Percentiles rank a stretch among this genome's conserved stretches.
These are phyloP conservation scores for Heteropelma amictum DNA, from an alignment of 2,888 invertebrate species.

Conservation along the genomic window DNA sequence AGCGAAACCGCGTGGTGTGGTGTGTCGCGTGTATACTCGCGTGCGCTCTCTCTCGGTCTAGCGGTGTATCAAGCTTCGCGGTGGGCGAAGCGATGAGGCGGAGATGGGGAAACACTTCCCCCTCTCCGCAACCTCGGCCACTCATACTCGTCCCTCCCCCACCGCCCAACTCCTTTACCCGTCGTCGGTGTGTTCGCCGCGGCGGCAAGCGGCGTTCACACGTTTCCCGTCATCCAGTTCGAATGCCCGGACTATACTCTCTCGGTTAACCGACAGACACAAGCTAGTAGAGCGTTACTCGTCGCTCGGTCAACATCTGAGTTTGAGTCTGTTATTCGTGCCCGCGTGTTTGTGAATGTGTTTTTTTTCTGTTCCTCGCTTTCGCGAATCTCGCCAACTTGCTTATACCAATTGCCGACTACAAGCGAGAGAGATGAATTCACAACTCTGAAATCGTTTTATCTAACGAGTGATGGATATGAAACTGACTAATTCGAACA, in stretches of 20 bases:
- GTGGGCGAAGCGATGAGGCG: constrained; percentile 24
- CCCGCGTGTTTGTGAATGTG: not conserved
- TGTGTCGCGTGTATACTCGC: too few relatives aligned
- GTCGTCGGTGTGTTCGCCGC: constrained; percentile 55
- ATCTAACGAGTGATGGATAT: too few relatives aligned
- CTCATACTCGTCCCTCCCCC: not conserved
- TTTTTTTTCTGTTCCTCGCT: not conserved
- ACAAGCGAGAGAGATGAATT: too few relatives aligned
- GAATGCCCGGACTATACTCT: constrained; percentile 63
- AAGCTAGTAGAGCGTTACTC: constrained; percentile 73
- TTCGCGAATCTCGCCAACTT: not conserved
- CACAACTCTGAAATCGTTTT: too few relatives aligned
- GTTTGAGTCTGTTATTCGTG: constrained; percentile 53
- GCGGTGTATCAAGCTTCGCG: constrained; percentile 20
- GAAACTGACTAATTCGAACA: too few relatives aligned
- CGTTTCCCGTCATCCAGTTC: constrained; percentile 74
- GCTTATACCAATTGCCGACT: too few relatives aligned
- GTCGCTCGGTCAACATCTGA: constrained; percentile 65
- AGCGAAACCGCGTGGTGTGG: constrained; percentile 39
- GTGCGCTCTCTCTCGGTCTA: constrained; percentile 27
- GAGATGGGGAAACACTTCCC: constrained; percentile 4
- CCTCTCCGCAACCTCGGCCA: not conserved
- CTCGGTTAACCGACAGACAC: constrained; percentile 57
- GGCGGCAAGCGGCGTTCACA: constrained; percentile 75
- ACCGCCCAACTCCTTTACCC: constrained; percentile 6